These are phyloP conservation scores for Platichthys stellatus DNA, from an alignment of 2,113 vertebrate species.

Conservation along the genomic window DNA sequence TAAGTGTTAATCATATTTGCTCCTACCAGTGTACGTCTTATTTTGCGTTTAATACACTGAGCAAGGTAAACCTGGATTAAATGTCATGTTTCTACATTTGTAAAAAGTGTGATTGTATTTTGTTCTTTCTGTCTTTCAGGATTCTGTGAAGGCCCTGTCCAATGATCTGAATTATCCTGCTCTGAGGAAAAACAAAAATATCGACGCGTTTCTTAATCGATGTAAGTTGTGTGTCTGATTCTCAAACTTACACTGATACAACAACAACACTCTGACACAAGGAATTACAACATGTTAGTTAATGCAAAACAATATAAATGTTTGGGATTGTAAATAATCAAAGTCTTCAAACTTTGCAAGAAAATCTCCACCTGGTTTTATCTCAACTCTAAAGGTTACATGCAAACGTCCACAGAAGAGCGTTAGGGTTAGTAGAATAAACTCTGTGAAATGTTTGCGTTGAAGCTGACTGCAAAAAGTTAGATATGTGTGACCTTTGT, in stretches of 20 bases:
- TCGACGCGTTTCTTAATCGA: constrained; percentile 80
- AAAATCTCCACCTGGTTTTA: neutral
- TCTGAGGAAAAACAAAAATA: constrained; percentile 84
- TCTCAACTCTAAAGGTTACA: neutral
- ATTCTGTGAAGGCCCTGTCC: constrained; percentile 81
- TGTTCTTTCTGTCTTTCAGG: constrained; percentile 65
- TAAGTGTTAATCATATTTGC: too few relatives aligned
- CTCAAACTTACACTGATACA: too few relatives aligned
- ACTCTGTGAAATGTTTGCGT: neutral
- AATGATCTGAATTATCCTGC: constrained; percentile 80
- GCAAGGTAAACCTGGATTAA: too few relatives aligned
- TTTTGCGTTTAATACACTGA: too few relatives aligned
- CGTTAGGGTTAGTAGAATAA: neutral
- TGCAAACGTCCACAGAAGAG: neutral
- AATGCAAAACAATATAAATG: neutral
- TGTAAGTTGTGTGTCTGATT: constrained; percentile 65
- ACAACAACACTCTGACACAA: too few relatives aligned
- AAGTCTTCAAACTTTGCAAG: neutral
- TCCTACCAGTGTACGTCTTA: too few relatives aligned
- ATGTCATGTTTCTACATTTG: neutral
- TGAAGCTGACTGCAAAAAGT: neutral
- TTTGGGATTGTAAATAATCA: neutral
- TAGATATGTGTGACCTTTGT: neutral
- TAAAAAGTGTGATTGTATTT: constrained; percentile 9
- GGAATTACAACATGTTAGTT: too few relatives aligned